These are phyloP conservation scores for Dione juno DNA, from an alignment of 2,888 invertebrate genomes.

Conservation along the genomic window DNA sequence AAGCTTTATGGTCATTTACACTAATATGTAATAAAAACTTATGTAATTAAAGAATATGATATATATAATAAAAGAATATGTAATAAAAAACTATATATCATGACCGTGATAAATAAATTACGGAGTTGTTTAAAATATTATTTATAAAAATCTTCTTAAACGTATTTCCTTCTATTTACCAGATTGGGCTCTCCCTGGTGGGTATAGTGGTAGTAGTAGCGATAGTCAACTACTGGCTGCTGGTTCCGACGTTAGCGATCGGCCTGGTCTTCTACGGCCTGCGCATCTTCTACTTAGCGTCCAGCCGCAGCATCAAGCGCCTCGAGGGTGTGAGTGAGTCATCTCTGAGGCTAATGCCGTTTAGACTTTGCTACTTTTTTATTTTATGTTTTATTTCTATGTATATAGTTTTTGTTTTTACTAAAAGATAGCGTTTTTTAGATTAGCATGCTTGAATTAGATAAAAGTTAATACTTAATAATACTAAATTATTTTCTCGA, in stretches of 20 bases:
- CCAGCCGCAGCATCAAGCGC: constrained; percentile 91
- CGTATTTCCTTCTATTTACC: constrained; percentile 17
- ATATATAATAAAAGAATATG: no score
- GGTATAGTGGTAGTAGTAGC: constrained; percentile 92
- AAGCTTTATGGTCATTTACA: no score
- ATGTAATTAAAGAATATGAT: no score
- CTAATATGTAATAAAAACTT: no score
- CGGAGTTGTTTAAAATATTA: no score
- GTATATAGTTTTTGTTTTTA: no score
- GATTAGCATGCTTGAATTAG: not conserved
- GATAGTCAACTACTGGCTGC: constrained; percentile 88
- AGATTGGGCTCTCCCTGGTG: constrained; percentile 91
- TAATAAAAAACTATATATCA: no score
- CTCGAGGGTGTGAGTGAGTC: constrained; percentile 91
- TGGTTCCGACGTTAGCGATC: constrained; percentile 88
- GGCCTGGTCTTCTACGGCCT: constrained; percentile 89
- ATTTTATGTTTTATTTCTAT: not conserved
- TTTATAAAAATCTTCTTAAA: no score
- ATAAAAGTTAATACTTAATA: no score
- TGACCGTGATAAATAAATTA: no score
- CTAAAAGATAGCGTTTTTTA: not conserved
- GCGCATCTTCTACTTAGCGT: constrained; percentile 89
- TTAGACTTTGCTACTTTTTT: constrained; percentile 41
- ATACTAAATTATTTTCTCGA: no score
- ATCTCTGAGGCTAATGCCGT: constrained; percentile 61